Conservation (phyloP, 2,797 vertebrate genomes). For the Cirrhinus mrigala region DNA sequence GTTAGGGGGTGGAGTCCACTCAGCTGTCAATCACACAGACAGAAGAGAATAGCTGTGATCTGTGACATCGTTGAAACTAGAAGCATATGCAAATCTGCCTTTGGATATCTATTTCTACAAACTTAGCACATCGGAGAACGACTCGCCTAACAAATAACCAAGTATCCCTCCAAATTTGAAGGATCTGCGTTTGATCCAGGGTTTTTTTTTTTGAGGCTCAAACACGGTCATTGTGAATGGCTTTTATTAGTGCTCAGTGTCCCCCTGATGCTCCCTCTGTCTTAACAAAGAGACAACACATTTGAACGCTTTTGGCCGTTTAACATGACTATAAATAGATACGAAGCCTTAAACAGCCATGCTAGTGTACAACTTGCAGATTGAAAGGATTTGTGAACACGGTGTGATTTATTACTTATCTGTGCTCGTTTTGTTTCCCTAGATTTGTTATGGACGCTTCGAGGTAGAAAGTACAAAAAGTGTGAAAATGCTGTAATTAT, state of each 20-base stretch:
- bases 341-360: not conserved
- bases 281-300: slow-evolving; percentile 24
- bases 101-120: slow-evolving; percentile 1
- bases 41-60: slow-evolving; percentile 30
- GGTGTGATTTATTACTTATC: slow-evolving; percentile 39
- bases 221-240: not conserved
- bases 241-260: slow-evolving; percentile 12
- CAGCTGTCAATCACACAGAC: slow-evolving; percentile 38
- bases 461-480: slow-evolving; percentile 34
- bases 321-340: not conserved
- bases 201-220: slow-evolving; percentile 9
- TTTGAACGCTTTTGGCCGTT: slow-evolving; percentile 9
- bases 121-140: not conserved
- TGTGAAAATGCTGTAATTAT: slow-evolving; percentile 55
- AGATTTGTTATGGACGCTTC: slow-evolving; percentile 43
- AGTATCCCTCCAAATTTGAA: not conserved
- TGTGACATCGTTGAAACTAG: slow-evolving; percentile 10
- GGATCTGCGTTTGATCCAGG: not conserved
- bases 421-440: not conserved
- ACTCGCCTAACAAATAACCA: not conserved
- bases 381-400: slow-evolving; percentile 27
- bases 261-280: not conserved
- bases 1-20: slow-evolving; percentile 25
- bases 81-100: not conserved
- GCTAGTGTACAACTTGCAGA: slow-evolving; percentile 24